A percentile compares a stretch with the other conserved stretches of the same genome.
These are phyloP conservation scores for Cryptus viduatorius DNA, from an alignment of 2,888 invertebrate genomes.

Conservation along the genomic window DNA sequence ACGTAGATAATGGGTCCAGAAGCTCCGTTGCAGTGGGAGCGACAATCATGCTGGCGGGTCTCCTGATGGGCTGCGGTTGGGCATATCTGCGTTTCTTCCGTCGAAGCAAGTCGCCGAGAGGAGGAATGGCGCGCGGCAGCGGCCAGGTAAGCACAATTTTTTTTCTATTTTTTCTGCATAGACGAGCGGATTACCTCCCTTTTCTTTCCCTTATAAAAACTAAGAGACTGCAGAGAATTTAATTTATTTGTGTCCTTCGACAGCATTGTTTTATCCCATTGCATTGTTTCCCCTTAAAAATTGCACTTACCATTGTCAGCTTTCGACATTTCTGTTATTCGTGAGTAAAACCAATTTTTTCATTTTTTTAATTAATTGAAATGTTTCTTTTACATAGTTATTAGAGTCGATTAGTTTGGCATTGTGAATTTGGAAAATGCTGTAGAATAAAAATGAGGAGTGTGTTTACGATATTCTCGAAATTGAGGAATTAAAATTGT, in stretches of 20 bases:
- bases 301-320: no score
- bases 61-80: constrained; percentile 79
- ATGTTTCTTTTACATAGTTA: no score
- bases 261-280: no score
- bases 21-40: constrained; percentile 80
- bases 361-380: no score
- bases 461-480: no score
- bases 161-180: constrained; percentile 26
- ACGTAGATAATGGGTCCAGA: constrained; percentile 72
- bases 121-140: constrained; percentile 79
- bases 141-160: constrained; percentile 80
- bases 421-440: no score
- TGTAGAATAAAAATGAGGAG: no score
- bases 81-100: constrained; percentile 81
- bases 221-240: background rate
- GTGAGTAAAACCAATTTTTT: no score
- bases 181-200: constrained; percentile 46
- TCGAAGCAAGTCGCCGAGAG: constrained; percentile 81
- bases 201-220: background rate
- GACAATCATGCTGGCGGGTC: constrained; percentile 80
- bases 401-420: no score
- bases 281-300: no score
- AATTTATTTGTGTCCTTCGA: background rate
- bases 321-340: no score
- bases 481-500: no score